Evolutionary conservation across 92 coral and sea anemone genomes (phyloP).

Genomic region (Epizoanthus scotinus): DNA sequence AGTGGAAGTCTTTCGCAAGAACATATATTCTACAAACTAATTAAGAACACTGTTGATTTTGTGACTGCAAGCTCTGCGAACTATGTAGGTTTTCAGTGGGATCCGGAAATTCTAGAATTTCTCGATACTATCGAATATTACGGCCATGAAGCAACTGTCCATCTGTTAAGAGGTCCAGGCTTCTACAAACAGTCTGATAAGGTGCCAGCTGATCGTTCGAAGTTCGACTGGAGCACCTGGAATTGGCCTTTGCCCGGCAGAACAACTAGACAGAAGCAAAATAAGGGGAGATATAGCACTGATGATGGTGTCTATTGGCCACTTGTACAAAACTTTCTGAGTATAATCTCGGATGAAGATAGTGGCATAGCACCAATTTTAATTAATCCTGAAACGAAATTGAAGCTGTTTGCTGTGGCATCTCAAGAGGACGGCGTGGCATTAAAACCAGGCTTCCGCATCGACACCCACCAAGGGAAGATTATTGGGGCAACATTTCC

Average conservation of each 20-base stretch:
- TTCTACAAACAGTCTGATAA: constrained; percentile 51
- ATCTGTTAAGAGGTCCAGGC: constrained; percentile 65
- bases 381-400: constrained; percentile 44
- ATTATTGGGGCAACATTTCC: constrained; percentile 47
- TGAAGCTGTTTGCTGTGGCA: constrained; percentile 56
- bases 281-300: constrained; percentile 61
- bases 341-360: constrained; percentile 50
- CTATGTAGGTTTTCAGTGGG: constrained; percentile 53
- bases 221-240: constrained; percentile 58
- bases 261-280: constrained; percentile 54
- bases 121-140: constrained; percentile 53
- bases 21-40: constrained; percentile 55
- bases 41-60: constrained; percentile 55
- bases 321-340: constrained; percentile 47
- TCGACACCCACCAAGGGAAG: constrained; percentile 46
- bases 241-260: constrained; percentile 68
- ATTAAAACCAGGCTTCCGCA: constrained; percentile 48
- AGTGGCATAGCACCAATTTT: constrained; percentile 51
- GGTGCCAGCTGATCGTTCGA: constrained; percentile 30
- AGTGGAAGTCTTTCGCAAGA: constrained; percentile 43
- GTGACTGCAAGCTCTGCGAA: constrained; percentile 44
- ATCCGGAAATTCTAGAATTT: constrained; percentile 57
- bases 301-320: constrained; percentile 56
- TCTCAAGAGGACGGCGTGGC: constrained; percentile 60
- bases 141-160: constrained; percentile 60